Percentiles rank a stretch among this genome's conserved stretches.
Conservation (phyloP, 2,113 vertebrate species). For the Gymnarchus niloticus region DNA sequence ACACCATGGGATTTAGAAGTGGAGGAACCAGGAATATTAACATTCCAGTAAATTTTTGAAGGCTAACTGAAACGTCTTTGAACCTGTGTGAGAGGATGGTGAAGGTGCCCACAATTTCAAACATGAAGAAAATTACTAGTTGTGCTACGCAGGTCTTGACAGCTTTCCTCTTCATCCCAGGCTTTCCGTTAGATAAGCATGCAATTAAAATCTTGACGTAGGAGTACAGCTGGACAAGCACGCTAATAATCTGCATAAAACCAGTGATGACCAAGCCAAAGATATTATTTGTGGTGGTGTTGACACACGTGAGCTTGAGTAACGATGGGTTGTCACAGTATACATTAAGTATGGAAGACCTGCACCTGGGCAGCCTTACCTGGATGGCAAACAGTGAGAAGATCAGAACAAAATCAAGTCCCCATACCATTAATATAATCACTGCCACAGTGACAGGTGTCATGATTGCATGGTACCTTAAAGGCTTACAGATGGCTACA, state of each 20-base stretch:
- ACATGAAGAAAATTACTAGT: constrained; percentile 53
- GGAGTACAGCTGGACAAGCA: constrained; percentile 53
- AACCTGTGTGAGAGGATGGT: constrained; percentile 61
- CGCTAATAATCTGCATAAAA: constrained; percentile 49
- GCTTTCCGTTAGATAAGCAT: constrained; percentile 44
- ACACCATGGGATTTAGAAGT: constrained; percentile 61
- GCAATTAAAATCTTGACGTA: constrained; percentile 59
- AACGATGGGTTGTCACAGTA: constrained; percentile 64
- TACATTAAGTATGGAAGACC: constrained; percentile 47
- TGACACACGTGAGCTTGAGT: constrained; percentile 56
- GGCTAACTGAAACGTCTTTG: constrained; percentile 45
- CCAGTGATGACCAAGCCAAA: constrained; percentile 54
- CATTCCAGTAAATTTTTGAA: constrained; percentile 63
- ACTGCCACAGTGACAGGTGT: constrained; percentile 39
- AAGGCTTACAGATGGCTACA: constrained; percentile 61
- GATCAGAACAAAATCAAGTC: constrained; percentile 51
- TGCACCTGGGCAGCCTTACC: constrained; percentile 48
- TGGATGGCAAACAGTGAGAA: constrained; percentile 53
- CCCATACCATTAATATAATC: constrained; percentile 52
- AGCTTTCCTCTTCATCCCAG: constrained; percentile 51
- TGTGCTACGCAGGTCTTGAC: constrained; percentile 59
- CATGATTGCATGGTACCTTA: constrained; percentile 56
- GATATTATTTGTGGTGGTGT: constrained; percentile 51
- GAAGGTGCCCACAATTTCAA: constrained; percentile 54
- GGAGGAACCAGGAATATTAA: constrained; percentile 58